Evolutionary conservation across 2,797 vertebrate genomes (phyloP), one percentile per base, ranked within the genome.

Genomic region (Enteromius thamalakanensis): DNA sequence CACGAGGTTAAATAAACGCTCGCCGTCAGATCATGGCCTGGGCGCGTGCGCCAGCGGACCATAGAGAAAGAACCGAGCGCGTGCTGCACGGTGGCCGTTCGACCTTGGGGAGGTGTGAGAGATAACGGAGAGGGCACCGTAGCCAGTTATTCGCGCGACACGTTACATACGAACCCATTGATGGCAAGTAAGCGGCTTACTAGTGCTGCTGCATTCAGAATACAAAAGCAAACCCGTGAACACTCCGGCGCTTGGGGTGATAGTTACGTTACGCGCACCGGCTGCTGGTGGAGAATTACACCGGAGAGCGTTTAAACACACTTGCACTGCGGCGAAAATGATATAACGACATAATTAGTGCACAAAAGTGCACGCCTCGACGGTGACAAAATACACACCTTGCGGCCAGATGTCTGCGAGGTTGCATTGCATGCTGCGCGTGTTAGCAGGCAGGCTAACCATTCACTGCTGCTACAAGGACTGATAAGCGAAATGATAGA

Each of bases 51-150:
- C 84, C 49, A 65, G 45, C 40, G 60, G 42, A 79, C 79, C 76
- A 64, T 74, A 68, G 69, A 87, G 80, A 80, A 12, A 65, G 60
- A 51, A 19, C 45, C 14, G 60, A 82, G 70, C 71, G 71, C 70
- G 70, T 75, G 86, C 71, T 72, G 83, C 79, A 80, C 86, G 85
- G 84, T 82, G 82, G 78, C 67, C 62, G 79, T 79, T 86, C 90
- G 91, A 91, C 91, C 91, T 91, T 91, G 91, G 87, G 74, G 67
- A 67, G 53, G 83, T 65, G 53, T n/a, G 78, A 45, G 37, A 64
- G 86, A 84, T 86, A 87, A 84, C 85, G 71, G 34, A 53, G 67
- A 88, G 89, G 87, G 89, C 90, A 88, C 81, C 29, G 64, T 76
- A 84, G 49, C 51, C 49, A 32, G 23, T 76, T 23, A 60, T 51